Evolutionary conservation across 2,888 invertebrate genomes (phyloP).

Genomic region (Parnassius mnemosyne): DNA sequence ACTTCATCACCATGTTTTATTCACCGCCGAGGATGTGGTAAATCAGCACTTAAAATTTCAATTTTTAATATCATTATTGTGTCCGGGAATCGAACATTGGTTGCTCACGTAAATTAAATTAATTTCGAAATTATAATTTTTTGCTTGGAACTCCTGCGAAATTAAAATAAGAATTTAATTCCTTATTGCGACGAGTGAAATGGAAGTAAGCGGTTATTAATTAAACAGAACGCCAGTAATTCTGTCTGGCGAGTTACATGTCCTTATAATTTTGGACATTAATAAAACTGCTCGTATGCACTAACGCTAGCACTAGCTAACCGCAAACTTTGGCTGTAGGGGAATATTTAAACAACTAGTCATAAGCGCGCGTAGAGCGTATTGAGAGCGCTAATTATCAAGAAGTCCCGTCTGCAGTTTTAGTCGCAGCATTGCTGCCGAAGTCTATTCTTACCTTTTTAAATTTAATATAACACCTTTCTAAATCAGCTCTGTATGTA

Average conservation of each 20-base stretch:
- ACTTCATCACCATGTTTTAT: no score
- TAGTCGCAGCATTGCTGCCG: conserved; percentile 24
- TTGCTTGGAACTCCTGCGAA: conserved; percentile 43
- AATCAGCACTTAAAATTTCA: no score
- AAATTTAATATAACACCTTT: not conserved
- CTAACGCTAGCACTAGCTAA: conserved; percentile 44
- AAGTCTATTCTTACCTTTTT: conserved; percentile 27
- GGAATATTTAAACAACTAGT: conserved; percentile 56
- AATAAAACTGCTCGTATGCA: conserved; percentile 59
- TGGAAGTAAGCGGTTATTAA: conserved; percentile 58
- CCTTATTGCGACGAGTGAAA: conserved; percentile 44
- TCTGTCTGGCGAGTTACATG: conserved; percentile 52
- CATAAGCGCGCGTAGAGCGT: conserved; percentile 36
- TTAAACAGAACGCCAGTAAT: conserved; percentile 62
- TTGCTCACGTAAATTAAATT: conserved; percentile 20
- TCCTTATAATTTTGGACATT: conserved; percentile 70
- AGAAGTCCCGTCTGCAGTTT: conserved; percentile 28
- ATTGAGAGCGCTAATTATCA: conserved; percentile 56
- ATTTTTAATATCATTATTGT: no score
- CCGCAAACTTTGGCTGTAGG: conserved; percentile 54
- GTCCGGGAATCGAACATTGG: no score
- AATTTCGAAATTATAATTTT: conserved; percentile 34
- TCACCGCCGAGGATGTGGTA: no score
- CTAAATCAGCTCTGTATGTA: not conserved
- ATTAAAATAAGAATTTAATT: conserved; percentile 57